Evolutionary conservation across 2,888 invertebrate species (phyloP).

Genomic region (Neria commutata): DNA sequence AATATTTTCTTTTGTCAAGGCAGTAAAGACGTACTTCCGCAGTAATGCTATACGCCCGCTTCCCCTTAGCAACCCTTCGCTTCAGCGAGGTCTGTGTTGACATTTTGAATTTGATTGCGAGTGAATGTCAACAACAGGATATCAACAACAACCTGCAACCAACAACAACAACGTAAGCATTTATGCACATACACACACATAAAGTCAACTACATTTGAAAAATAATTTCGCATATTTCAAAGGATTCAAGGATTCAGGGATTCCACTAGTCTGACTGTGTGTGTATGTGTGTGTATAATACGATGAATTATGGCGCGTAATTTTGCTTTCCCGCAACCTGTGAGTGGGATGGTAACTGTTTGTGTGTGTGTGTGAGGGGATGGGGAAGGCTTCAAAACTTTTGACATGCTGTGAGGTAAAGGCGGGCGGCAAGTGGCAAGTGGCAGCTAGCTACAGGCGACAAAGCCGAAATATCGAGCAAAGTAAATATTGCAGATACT

Average conservation of each 20-base stretch:
- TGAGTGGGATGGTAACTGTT: no score
- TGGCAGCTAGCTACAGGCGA: background rate
- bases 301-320: slow-evolving; percentile 27
- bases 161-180: no score
- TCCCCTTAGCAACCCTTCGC: background rate
- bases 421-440: background rate
- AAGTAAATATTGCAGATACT: slow-evolving; percentile 13
- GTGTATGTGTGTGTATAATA: slow-evolving; percentile 14
- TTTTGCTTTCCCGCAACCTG: slow-evolving; percentile 22
- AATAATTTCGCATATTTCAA: slow-evolving; percentile 8
- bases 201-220: background rate
- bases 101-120: background rate
- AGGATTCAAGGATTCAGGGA: slow-evolving; percentile 2
- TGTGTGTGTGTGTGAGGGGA: background rate
- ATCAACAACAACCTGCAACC: no score
- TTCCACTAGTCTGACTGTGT: no score
- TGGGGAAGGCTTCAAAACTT: slow-evolving; percentile 12
- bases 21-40: background rate
- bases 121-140: slow-evolving; percentile 1
- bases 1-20: background rate
- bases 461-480: background rate
- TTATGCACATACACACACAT: background rate
- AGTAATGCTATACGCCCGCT: background rate
- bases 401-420: slow-evolving; percentile 23
- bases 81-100: background rate